Conservation (phyloP, 2,113 vertebrate genomes). For the Pluvialis apricaria region DNA sequence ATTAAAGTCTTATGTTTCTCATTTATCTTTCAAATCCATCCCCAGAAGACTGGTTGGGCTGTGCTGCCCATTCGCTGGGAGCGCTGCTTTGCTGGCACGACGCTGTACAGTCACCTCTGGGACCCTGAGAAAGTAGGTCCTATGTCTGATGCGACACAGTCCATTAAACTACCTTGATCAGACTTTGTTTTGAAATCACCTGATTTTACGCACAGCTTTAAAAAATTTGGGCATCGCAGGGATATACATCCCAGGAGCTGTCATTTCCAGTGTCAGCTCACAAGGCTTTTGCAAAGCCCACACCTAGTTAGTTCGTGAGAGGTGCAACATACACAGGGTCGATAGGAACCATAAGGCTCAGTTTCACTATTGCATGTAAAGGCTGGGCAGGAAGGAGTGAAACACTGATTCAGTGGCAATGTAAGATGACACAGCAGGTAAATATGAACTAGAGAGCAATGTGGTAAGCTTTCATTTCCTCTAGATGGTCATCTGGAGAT, state of each 20-base stretch:
- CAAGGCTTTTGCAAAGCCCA: not conserved
- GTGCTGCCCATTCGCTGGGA: not conserved
- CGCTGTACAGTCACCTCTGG: rapidly evolving
- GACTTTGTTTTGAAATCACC: not conserved
- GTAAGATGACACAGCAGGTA: not conserved
- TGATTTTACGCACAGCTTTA: not conserved
- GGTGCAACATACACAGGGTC: not conserved
- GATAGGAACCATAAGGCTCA: not conserved
- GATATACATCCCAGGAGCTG: not conserved
- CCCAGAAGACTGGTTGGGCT: not conserved
- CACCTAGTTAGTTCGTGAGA: not conserved
- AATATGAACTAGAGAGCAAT: not conserved
- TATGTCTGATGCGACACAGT: not conserved
- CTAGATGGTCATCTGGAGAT: not conserved
- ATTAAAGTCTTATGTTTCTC: not conserved
- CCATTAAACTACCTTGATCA: not conserved
- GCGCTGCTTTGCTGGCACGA: not conserved
- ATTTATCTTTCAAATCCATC: not conserved
- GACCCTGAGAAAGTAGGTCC: not conserved
- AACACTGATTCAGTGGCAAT: not conserved
- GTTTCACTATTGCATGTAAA: not conserved
- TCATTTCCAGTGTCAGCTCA: not conserved
- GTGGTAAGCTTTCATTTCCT: not conserved
- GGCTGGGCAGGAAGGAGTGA: not conserved
- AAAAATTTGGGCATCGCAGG: not conserved